phyloP scores from a whole-genome alignment of 2,113 vertebrate species.

The Bungarus multicinctus region DNA sequence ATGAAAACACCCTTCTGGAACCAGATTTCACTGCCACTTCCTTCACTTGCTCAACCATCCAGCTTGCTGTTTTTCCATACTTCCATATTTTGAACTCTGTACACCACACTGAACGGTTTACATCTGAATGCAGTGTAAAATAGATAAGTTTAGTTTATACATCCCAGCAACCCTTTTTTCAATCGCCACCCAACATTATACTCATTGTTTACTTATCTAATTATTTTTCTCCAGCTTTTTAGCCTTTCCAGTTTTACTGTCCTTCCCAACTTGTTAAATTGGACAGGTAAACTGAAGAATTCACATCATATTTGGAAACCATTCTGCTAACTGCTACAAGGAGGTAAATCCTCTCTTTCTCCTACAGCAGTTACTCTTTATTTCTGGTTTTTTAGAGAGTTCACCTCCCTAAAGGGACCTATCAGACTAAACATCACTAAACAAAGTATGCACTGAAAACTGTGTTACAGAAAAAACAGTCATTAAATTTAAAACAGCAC shows the following conservation, averaged over 20 bases:
- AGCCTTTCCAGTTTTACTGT: neutral
- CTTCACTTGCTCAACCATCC: neutral
- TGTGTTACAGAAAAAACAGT: neutral
- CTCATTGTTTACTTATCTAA: neutral
- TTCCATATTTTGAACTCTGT: neutral
- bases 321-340: neutral
- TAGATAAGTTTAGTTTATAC: neutral
- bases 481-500: neutral
- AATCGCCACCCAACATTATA: neutral
- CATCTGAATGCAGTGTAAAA: neutral
- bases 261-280: neutral
- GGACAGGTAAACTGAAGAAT: neutral
- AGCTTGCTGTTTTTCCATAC: neutral
- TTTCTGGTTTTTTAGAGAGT: neutral
- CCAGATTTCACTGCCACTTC: neutral
- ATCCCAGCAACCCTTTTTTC: neutral
- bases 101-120: neutral
- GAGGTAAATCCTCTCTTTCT: neutral
- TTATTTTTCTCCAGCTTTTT: neutral
- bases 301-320: neutral
- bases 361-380: neutral
- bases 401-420: neutral
- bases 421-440: neutral
- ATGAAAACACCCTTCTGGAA: neutral
- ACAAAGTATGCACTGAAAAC: neutral